Evolutionary conservation across 2,888 invertebrate genomes (phyloP), one percentile per base, ranked within the genome.

Genomic region (Eledona agricola): DNA sequence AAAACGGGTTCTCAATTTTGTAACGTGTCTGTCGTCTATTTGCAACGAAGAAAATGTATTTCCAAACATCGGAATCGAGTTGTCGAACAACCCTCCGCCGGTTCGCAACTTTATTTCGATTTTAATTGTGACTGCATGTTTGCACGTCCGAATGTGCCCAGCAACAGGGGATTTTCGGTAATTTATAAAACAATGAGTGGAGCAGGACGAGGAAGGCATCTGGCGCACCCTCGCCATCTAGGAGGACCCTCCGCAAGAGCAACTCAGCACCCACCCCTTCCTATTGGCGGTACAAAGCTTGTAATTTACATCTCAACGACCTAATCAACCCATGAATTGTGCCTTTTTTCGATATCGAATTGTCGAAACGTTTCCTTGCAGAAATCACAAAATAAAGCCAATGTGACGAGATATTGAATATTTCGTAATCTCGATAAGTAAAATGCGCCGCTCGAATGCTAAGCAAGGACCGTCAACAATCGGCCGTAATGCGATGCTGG

Each of bases 361-460:
- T 51, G 35, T 46, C 15, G 25, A 22, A 23, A 46, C 20, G 46
- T 12, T 28, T 15, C 43, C 20, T n/a, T 19, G 31, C 38, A 56
- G 51, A 51, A 52, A 55, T 59, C 60, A 60, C 55, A 67, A 66
- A 69, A 69, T 69, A 64, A 66, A 63, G 59, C 66, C 67, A 69
- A 68, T 69, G 65, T 63, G 23, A 51, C 59, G 56, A 63, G 57
- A 68, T 69, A 66, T 67, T 63, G 66, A 65, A 66, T 66, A 64
- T 68, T 65, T 51, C 60, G 61, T 63, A 64, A 68, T 65, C 64
- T 63, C 61, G 63, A 65, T 65, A 63, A 66, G 61, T 61, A 61
- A 57, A 61, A 60, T 56, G 59, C 59, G 65, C 55, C 63, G 55
- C 60, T 56, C 34, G 67, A 63, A 68, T 68, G 59, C 59, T 57